phyloP scores from a whole-genome alignment of 2,797 vertebrate genomes.

The Enteromius treurensis region DNA sequence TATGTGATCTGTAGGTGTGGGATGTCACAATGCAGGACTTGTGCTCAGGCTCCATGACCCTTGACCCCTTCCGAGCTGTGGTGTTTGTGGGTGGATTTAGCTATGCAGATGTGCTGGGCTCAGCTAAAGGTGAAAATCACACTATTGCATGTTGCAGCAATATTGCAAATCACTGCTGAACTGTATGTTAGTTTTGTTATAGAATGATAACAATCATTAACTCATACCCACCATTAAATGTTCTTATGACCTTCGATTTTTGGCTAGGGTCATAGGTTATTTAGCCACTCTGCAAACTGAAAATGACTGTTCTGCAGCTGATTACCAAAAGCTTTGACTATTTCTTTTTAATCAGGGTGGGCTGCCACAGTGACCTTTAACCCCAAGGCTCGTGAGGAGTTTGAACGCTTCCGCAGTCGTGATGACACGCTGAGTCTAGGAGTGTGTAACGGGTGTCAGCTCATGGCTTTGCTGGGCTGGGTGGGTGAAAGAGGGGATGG shows the following conservation, averaged over 20 bases:
- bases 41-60: conserved; percentile 78
- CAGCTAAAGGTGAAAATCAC: conserved; percentile 84
- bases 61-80: conserved; percentile 84
- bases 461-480: conserved; percentile 90
- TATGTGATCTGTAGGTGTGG: conserved; percentile 82
- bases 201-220: neutral
- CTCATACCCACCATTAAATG: neutral
- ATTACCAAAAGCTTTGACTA: neutral
- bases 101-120: conserved; percentile 90
- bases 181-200: neutral
- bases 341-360: conserved; percentile 79
- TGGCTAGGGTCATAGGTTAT: neutral
- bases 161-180: neutral
- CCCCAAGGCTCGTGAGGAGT: conserved; percentile 76
- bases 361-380: conserved; percentile 87
- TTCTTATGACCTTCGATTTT: neutral
- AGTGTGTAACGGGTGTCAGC: conserved; percentile 92
- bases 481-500: conserved; percentile 74
- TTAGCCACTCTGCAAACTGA: neutral
- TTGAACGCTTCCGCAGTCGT: conserved; percentile 82
- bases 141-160: neutral
- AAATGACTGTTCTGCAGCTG: neutral
- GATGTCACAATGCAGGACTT: conserved; percentile 93
- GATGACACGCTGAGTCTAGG: conserved; percentile 88
- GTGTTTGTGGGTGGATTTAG: conserved; percentile 96